Conservation (phyloP, 2,888 invertebrate genomes). For the Autographa pulchrina region DNA sequence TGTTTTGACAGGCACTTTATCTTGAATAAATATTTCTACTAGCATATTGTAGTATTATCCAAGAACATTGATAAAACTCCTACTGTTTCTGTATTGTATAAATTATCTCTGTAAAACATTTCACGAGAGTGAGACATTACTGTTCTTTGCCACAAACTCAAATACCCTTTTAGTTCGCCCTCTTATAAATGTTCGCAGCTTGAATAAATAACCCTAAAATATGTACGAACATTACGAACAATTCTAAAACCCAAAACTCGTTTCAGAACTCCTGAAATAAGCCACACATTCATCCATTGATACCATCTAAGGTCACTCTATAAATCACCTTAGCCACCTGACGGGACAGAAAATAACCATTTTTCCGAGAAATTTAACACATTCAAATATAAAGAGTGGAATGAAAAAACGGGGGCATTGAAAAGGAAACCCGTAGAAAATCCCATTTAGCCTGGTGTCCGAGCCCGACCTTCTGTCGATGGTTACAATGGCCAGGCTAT, state of each 20-base stretch:
- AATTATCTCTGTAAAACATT: not conserved
- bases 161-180: not conserved
- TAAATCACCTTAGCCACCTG: constrained; percentile 74
- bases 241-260: constrained; percentile 47
- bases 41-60: too few relatives aligned
- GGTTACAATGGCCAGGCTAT: constrained; percentile 73
- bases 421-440: constrained; percentile 79
- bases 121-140: not conserved
- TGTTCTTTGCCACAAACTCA: not conserved
- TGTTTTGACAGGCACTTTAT: constrained; percentile 7
- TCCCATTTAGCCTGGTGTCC: constrained; percentile 80
- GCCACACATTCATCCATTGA: constrained; percentile 51
- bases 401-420: constrained; percentile 64
- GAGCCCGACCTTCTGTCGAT: constrained; percentile 78
- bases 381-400: constrained; percentile 69
- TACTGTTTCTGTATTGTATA: not conserved
- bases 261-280: constrained; percentile 51
- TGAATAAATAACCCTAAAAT: constrained; percentile 24
- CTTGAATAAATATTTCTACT: not conserved
- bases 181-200: not conserved
- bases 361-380: constrained; percentile 87
- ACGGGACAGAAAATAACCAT: constrained; percentile 78
- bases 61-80: too few relatives aligned
- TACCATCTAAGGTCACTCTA: constrained; percentile 59
- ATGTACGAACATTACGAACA: constrained; percentile 33